Conservation (phyloP, 2,113 vertebrate genomes). For the Proteles cristata region DNA sequence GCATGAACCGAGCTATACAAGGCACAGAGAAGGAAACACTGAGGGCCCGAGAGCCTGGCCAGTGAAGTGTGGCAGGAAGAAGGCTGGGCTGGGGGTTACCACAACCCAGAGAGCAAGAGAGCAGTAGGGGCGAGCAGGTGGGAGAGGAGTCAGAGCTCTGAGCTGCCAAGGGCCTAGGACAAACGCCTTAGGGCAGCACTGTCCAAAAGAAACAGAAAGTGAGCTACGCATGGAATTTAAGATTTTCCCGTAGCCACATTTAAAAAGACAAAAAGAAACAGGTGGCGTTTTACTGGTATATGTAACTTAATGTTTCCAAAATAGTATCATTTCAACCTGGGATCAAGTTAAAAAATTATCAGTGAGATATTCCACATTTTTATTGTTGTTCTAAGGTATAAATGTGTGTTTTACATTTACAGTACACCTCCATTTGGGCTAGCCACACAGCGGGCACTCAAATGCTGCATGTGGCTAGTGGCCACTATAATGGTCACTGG, state of each 20-base stretch:
- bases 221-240: not conserved
- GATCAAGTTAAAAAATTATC: not conserved
- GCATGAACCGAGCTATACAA: not conserved
- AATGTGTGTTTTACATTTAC: not conserved
- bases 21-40: not conserved
- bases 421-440: not conserved
- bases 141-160: not conserved
- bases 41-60: not conserved
- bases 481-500: not conserved
- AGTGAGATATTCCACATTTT: not conserved
- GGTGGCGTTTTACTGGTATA: not conserved
- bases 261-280: not conserved
- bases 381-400: not conserved
- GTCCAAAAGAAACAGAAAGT: not conserved
- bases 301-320: not conserved
- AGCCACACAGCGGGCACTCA: not conserved
- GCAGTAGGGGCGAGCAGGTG: not conserved
- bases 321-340: not conserved
- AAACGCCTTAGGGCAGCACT: rapidly evolving
- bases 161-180: not conserved
- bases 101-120: not conserved
- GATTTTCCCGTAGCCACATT: not conserved
- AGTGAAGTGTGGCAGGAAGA: too few relatives aligned
- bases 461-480: not conserved
- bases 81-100: not conserved